Evolutionary conservation across 2,797 vertebrate species (phyloP).

Genomic region (Gymnodraco acuticeps): DNA sequence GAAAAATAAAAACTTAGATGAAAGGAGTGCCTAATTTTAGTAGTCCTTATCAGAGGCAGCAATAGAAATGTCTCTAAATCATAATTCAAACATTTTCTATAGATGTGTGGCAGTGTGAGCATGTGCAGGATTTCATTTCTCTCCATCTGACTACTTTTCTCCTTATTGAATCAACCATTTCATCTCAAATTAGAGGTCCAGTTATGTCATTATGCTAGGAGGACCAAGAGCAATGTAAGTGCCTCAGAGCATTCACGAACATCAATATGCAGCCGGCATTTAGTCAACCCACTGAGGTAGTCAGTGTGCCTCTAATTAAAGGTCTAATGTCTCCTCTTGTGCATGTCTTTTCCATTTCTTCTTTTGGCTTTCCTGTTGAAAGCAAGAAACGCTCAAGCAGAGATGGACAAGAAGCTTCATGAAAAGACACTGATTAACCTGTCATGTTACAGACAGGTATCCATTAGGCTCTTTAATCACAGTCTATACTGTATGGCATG

Average conservation of each 20-base stretch:
- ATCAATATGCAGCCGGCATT: slow-evolving; percentile 57
- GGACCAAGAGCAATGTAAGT: slow-evolving; percentile 55
- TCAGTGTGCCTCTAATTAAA: slow-evolving; percentile 71
- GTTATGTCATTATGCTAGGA: slow-evolving; percentile 46
- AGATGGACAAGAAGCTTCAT: slow-evolving; percentile 74
- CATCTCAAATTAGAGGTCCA: slow-evolving; percentile 52
- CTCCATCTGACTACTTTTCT: slow-evolving; percentile 13
- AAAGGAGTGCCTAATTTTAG: slow-evolving; percentile 68
- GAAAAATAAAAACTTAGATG: slow-evolving; percentile 72
- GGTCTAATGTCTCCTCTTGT: slow-evolving; percentile 74
- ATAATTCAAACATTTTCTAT: slow-evolving; percentile 26
- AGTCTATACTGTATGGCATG: slow-evolving; percentile 76
- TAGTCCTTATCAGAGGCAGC: slow-evolving; percentile 47
- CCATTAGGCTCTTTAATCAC: slow-evolving; percentile 83
- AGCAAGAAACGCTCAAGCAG: slow-evolving; percentile 59
- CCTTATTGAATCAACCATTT: slow-evolving; percentile 48
- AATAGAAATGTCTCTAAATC: slow-evolving; percentile 50
- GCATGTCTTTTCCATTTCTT: slow-evolving; percentile 62
- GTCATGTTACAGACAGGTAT: slow-evolving; percentile 84
- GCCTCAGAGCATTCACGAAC: slow-evolving; percentile 42
- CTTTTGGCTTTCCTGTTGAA: slow-evolving; percentile 51
- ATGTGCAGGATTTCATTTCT: slow-evolving; percentile 1
- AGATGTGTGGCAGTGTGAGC: neutral
- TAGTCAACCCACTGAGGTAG: slow-evolving; percentile 64
- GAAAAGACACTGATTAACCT: slow-evolving; percentile 83